These are phyloP conservation scores for Neoascia interrupta DNA, from an alignment of 2,888 invertebrate species.

Conservation along the genomic window DNA sequence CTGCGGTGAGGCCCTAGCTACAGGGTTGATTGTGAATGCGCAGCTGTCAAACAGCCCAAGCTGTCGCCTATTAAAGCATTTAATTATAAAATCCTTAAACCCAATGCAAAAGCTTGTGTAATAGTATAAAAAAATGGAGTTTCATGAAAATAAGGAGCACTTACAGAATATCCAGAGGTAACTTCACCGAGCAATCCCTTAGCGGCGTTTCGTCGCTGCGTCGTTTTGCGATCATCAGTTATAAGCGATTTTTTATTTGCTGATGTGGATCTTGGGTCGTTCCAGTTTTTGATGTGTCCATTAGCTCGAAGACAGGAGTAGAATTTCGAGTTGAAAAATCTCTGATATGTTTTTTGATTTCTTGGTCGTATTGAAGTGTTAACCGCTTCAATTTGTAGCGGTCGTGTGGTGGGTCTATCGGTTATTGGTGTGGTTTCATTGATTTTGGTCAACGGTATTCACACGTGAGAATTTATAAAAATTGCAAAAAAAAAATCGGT, in stretches of 20 bases:
- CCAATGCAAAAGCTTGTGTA: neutral
- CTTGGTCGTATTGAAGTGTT: constrained; percentile 9
- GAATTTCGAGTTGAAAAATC: constrained; percentile 10
- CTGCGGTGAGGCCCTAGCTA: neutral
- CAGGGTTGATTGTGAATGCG: neutral
- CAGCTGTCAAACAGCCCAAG: neutral
- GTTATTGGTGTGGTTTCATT: no score
- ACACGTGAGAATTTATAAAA: constrained; percentile 29
- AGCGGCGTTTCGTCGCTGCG: constrained; percentile 74
- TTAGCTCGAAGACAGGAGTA: constrained; percentile 38
- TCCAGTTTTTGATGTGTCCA: constrained; percentile 30
- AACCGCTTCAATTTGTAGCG: constrained; percentile 4
- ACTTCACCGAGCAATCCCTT: constrained; percentile 79
- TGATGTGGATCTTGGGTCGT: constrained; percentile 17
- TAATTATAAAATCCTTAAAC: neutral
- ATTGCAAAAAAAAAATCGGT: constrained; percentile 17
- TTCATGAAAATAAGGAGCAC: constrained; percentile 70
- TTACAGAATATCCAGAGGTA: constrained; percentile 80
- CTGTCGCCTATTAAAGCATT: no score
- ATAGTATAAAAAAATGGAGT: no score
- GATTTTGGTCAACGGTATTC: constrained; percentile 29
- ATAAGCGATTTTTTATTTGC: constrained; percentile 35
- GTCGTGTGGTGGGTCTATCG: constrained; percentile 34
- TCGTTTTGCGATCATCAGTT: constrained; percentile 72
- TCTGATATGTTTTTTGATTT: neutral